A percentile compares a stretch with the other conserved stretches of the same genome.
Evolutionary conservation across 2,113 vertebrate species (phyloP).

Genomic region (Turnix velox): DNA sequence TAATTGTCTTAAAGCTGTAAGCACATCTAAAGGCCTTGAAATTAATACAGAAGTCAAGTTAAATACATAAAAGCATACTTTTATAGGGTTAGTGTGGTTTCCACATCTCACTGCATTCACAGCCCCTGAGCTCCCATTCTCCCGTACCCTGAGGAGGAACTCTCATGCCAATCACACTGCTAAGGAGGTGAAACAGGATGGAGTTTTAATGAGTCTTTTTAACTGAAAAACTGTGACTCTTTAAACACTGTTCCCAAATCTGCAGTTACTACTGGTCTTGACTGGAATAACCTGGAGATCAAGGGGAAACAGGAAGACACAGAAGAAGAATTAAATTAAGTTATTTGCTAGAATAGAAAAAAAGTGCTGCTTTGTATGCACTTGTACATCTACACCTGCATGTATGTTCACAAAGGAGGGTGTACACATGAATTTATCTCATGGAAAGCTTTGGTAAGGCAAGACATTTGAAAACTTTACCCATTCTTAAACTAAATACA

Average conservation of each 20-base stretch:
- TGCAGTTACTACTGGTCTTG: fast-evolving
- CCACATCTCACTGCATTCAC: fast-evolving
- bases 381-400: not conserved
- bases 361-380: not conserved
- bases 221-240: not conserved
- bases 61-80: not conserved
- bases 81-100: not conserved
- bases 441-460: not conserved
- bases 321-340: not conserved
- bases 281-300: not conserved
- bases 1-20: not conserved
- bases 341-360: not conserved
- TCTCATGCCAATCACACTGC: not conserved
- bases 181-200: fast-evolving
- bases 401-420: fast-evolving
- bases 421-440: not conserved
- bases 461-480: not conserved
- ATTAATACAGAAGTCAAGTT: not conserved
- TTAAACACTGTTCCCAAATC: not conserved
- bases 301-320: not conserved
- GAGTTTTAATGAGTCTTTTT: not conserved
- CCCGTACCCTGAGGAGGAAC: fast-evolving
- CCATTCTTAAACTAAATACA: not conserved
- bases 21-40: not conserved
- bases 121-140: not conserved